These are phyloP conservation scores for Chloroclysta siterata DNA, from an alignment of 2,888 invertebrate species.

Conservation along the genomic window DNA sequence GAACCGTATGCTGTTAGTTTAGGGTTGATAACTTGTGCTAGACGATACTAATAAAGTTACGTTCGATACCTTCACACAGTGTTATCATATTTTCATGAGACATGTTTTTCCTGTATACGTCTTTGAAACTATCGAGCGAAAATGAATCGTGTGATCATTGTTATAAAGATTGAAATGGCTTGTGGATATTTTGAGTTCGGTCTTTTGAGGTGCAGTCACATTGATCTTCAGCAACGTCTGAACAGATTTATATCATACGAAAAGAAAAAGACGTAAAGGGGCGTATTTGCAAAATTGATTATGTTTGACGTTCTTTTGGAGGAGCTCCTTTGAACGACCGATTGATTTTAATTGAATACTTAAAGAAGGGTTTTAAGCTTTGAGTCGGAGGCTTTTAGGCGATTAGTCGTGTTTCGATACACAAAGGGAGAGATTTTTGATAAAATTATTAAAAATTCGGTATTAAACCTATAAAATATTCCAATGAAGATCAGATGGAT, in stretches of 20 bases:
- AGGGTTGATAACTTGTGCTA: constrained; percentile 11
- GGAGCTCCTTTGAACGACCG: constrained; percentile 61
- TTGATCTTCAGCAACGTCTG: constrained; percentile 55
- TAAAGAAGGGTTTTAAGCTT: constrained; percentile 57
- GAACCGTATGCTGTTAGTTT: constrained; percentile 7
- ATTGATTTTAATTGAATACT: constrained; percentile 80
- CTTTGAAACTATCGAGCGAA: constrained; percentile 5
- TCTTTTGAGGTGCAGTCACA: constrained; percentile 36
- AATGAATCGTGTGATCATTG: background rate
- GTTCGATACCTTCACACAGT: constrained; percentile 77
- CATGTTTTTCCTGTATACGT: constrained; percentile 14
- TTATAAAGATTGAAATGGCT: constrained; percentile 31
- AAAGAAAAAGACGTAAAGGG: constrained; percentile 69
- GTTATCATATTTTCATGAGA: constrained; percentile 67
- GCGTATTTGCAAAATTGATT: constrained; percentile 83
- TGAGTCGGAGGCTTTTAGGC: constrained; percentile 59
- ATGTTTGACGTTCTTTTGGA: constrained; percentile 79
- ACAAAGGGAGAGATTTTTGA: constrained; percentile 53
- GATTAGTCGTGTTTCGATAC: constrained; percentile 65
- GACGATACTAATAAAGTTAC: constrained; percentile 63
- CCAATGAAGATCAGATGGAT: background rate
- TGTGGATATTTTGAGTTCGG: background rate
- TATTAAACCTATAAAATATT: background rate
- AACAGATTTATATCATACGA: constrained; percentile 71
- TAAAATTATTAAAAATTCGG: constrained; percentile 14